These are phyloP conservation scores for Aspidiotus destructor DNA, from an alignment of 2,888 invertebrate species.

Conservation along the genomic window DNA sequence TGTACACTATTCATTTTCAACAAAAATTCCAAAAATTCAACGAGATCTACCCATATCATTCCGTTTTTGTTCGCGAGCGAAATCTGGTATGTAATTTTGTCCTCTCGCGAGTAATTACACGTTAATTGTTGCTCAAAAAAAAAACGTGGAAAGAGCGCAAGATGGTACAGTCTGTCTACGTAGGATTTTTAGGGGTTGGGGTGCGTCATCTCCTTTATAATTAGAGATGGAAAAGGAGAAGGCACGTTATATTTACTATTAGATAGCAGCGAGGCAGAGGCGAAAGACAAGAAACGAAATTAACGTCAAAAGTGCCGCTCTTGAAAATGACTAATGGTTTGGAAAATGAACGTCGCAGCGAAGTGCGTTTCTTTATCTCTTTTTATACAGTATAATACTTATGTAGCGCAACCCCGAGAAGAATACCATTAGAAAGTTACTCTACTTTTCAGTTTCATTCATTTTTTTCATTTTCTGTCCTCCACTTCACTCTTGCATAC, in stretches of 20 bases:
- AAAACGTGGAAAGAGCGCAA: not conserved
- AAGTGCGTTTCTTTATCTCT: slow-evolving; percentile 3
- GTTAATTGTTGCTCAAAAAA: slow-evolving; percentile 23
- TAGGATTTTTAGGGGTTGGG: slow-evolving; percentile 3
- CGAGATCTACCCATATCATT: no score
- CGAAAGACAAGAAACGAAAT: slow-evolving; percentile 33
- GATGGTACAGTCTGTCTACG: not conserved
- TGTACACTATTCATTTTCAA: no score
- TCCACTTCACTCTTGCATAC: not conserved
- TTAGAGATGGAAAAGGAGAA: slow-evolving; percentile 24
- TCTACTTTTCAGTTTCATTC: slow-evolving; percentile 8
- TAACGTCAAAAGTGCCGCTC: slow-evolving; percentile 33
- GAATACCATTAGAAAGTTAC: slow-evolving; percentile 16
- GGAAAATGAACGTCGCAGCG: slow-evolving; percentile 31
- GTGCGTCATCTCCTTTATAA: slow-evolving; percentile 24
- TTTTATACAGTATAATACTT: not conserved
- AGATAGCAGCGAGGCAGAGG: not conserved
- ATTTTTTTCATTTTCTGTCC: not conserved
- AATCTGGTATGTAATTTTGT: no score
- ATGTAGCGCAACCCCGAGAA: slow-evolving; percentile 1
- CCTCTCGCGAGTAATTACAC: slow-evolving; percentile 11
- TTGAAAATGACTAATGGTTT: slow-evolving; percentile 34
- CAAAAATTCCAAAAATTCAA: no score
- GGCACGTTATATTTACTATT: not conserved
- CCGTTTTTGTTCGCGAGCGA: no score